Conservation (phyloP, 2,797 vertebrate genomes). For the Todus mexicanus region DNA sequence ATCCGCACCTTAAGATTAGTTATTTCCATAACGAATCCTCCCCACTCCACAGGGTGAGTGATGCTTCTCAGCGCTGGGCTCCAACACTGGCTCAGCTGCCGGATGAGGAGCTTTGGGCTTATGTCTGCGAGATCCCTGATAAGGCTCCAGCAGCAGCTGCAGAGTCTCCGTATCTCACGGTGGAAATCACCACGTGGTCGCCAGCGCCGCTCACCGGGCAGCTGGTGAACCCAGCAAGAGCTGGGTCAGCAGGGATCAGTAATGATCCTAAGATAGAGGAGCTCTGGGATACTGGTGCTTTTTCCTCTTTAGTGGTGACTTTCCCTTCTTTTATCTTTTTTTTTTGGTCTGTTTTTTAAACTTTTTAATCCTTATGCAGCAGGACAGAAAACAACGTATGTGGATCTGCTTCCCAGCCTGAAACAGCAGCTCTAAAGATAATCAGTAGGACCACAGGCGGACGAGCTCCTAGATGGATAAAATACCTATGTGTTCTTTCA, state of each 20-base stretch:
- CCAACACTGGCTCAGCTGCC: neutral
- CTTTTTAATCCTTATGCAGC: no score
- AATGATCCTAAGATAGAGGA: no score
- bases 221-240: neutral
- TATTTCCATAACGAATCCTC: neutral
- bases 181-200: accelerated
- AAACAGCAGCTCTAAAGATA: neutral
- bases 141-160: neutral
- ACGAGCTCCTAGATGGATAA: neutral
- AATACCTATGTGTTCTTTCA: accelerated
- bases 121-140: accelerated
- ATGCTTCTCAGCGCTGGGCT: no score
- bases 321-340: no score
- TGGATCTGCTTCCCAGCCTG: neutral
- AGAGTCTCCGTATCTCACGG: neutral
- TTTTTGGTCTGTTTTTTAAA: no score
- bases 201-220: accelerated
- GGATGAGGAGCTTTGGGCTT: accelerated
- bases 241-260: neutral
- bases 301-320: no score
- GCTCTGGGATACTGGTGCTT: no score
- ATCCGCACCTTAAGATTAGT: neutral
- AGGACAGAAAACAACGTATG: no score
- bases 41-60: accelerated
- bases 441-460: neutral